Evolutionary conservation across 2,888 invertebrate genomes (phyloP), one percentile per base, ranked within the genome.

Genomic region (Lomographa bimaculata): DNA sequence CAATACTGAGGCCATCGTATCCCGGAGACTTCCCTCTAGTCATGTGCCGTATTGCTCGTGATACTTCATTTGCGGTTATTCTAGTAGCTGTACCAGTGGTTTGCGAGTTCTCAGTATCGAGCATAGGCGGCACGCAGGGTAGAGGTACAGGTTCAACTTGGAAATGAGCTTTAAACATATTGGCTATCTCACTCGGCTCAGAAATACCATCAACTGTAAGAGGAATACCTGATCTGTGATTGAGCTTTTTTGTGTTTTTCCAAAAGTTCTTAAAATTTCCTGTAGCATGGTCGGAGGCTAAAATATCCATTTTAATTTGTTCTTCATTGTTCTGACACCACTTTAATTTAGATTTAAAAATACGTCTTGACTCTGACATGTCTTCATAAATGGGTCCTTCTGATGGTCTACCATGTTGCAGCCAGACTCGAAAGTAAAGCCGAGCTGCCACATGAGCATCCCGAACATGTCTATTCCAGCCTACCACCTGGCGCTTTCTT

Each of bases 291-390:
- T 26, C 3, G 1, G 14, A 1, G 3, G 26, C 26, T 4, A 26
- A 5, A 8, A 16, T 7, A 16, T 26, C 14, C 11, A 14, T 14
- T 4, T 14, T 14, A 3, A 14, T 14, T 4, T 14, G 14, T 14
- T 14, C 14, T 14, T 14, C 14, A 16, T 26, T 26, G 2, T 26
- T 16, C 14, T 16, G 26, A 5, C 26, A 26, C 26, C 26, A 26
- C 5, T 26, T 26, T 1, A 26, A 8, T 3, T 16, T 14, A 7
- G 12, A 5, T 16, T 26, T 26, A 26, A 26, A 26, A 7, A 1
- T 2, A 1, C 14, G 7, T 5, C 26, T 1, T 2, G 16, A 17
- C 6, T 17, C 17, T 1, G 6, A 5, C 26, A 27, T 27, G 3
- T 14, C 5, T 7, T 16, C 5, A 26, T 26, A 26, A 16, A 26